phyloP scores from a whole-genome alignment of 2,888 invertebrate species.

The Hylaea fasciaria region DNA sequence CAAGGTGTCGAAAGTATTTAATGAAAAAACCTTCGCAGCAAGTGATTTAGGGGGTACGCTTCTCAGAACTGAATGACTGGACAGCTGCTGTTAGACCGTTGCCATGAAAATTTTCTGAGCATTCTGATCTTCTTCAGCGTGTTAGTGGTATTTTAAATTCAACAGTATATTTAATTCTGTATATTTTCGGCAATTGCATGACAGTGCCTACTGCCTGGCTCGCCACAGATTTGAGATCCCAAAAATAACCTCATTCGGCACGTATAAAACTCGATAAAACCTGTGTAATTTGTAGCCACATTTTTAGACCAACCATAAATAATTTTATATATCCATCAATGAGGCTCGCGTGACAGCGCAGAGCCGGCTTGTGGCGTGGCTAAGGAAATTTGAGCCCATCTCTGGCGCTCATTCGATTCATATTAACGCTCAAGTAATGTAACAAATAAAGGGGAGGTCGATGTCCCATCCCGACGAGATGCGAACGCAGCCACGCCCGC shows the following conservation, averaged over 20 bases:
- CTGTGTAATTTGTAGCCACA: conserved; percentile 45
- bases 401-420: conserved; percentile 77
- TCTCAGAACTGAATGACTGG: conserved; percentile 19
- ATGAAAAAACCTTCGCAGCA: conserved; percentile 19
- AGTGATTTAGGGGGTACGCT: conserved; percentile 18
- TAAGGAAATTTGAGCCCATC: conserved; percentile 78
- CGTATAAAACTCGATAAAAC: conserved; percentile 33
- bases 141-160: no score
- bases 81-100: conserved; percentile 3
- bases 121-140: no score
- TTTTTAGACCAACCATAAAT: conserved; percentile 58
- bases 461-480: conserved; percentile 69
- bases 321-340: conserved; percentile 71
- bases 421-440: conserved; percentile 80
- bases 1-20: conserved; percentile 66
- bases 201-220: background rate
- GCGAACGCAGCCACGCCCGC: conserved; percentile 69
- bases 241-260: conserved; percentile 36
- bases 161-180: no score
- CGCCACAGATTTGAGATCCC: conserved; percentile 9
- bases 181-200: background rate
- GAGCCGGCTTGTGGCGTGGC: conserved; percentile 53
- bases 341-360: conserved; percentile 74
- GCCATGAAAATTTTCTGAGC: no score
- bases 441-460: conserved; percentile 80